These are phyloP conservation scores for Exocentrus adspersus DNA, from an alignment of 2,888 invertebrate genomes.

Conservation along the genomic window DNA sequence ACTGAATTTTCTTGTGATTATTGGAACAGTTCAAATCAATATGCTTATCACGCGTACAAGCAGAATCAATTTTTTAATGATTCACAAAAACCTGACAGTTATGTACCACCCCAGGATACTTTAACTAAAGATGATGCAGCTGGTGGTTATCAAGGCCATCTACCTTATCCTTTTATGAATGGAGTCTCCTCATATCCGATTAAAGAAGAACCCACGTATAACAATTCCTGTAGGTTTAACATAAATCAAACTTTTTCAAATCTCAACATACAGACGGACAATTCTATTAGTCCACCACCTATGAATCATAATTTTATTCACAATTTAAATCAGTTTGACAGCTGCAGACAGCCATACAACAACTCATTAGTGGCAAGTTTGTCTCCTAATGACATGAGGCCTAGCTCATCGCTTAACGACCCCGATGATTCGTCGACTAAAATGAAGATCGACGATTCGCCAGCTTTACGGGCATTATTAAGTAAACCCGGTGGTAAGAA, in stretches of 20 bases:
- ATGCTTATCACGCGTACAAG: slow-evolving; percentile 40
- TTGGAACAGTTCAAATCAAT: slow-evolving; percentile 50
- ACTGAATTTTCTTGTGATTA: slow-evolving; percentile 54
- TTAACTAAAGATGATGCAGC: slow-evolving; percentile 24
- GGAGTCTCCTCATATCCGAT: slow-evolving; percentile 26
- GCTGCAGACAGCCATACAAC: slow-evolving; percentile 45
- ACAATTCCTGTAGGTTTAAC: slow-evolving; percentile 45
- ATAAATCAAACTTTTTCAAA: slow-evolving; percentile 44
- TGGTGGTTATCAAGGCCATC: slow-evolving; percentile 37
- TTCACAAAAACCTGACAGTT: slow-evolving; percentile 27
- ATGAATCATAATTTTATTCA: slow-evolving; percentile 43
- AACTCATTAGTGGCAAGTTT: slow-evolving; percentile 45
- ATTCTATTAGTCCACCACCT: slow-evolving; percentile 50
- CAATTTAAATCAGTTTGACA: slow-evolving; percentile 50
- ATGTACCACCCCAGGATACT: slow-evolving; percentile 23
- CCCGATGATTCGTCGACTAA: slow-evolving; percentile 27
- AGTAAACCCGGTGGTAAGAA: slow-evolving; percentile 59
- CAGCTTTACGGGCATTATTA: slow-evolving; percentile 70
- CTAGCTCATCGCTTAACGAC: slow-evolving; percentile 35
- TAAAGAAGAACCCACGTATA: slow-evolving; percentile 47
- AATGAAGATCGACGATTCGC: slow-evolving; percentile 61
- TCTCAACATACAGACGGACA: slow-evolving; percentile 43
- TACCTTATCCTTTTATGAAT: slow-evolving; percentile 33
- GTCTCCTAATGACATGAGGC: slow-evolving; percentile 38
- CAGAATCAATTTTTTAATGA: slow-evolving; percentile 39